Evolutionary conservation across 2,113 vertebrate genomes (phyloP).

Genomic region (Salvelinus fontinalis): DNA sequence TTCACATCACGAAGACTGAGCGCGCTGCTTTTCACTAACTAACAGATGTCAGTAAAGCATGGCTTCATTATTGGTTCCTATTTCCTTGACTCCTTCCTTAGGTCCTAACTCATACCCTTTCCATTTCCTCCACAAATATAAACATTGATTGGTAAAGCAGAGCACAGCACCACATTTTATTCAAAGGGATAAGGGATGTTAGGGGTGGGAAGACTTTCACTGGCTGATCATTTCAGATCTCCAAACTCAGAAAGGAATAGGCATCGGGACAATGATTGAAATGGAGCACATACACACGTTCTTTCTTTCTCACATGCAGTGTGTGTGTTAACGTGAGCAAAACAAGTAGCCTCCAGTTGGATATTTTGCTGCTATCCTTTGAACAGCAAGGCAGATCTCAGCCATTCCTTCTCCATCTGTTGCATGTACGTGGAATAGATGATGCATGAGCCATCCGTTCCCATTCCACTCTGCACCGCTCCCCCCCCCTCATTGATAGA

Average conservation of each 20-base stretch:
- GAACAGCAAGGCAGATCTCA: background rate
- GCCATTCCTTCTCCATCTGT: slow-evolving; percentile 9
- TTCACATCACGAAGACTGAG: background rate
- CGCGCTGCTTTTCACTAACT: background rate
- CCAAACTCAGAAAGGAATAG: too few relatives aligned
- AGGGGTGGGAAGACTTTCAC: too few relatives aligned
- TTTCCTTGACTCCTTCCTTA: too few relatives aligned
- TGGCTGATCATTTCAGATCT: too few relatives aligned
- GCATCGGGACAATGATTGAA: too few relatives aligned
- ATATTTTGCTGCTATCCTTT: background rate
- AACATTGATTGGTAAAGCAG: too few relatives aligned
- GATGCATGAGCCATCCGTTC: slow-evolving; percentile 11
- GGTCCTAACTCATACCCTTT: too few relatives aligned
- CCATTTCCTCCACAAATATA: too few relatives aligned
- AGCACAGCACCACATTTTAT: too few relatives aligned
- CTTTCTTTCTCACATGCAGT: background rate
- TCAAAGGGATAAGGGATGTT: too few relatives aligned
- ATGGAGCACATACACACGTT: too few relatives aligned
- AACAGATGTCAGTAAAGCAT: background rate
- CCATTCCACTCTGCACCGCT: background rate
- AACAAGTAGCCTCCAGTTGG: background rate
- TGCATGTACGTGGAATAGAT: background rate
- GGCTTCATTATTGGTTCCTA: too few relatives aligned
- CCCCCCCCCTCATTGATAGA: background rate
- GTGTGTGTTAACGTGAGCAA: background rate